These are phyloP conservation scores for Rhyacophila evoluta DNA, from an alignment of 2,888 invertebrate genomes.

Conservation along the genomic window DNA sequence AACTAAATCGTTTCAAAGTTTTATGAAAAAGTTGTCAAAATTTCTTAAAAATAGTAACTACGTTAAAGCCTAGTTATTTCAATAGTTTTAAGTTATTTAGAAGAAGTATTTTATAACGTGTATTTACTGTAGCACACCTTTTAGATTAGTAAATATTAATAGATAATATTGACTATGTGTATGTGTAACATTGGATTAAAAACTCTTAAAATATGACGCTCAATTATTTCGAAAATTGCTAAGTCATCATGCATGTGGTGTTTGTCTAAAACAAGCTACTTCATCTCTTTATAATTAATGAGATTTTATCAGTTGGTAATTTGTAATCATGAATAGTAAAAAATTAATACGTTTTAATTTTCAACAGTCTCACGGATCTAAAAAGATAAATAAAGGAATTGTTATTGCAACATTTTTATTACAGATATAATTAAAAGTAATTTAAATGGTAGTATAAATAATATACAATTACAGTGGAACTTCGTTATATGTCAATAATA, in stretches of 20 bases:
- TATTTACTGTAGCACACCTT: neutral
- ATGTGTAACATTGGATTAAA: constrained; percentile 1
- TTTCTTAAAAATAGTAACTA: too few species aligned
- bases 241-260: constrained; percentile 5
- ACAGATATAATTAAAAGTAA: too few species aligned
- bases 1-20: too few species aligned
- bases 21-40: too few species aligned
- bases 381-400: too few species aligned
- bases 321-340: constrained; percentile 16
- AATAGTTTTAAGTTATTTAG: too few species aligned
- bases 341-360: neutral
- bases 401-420: too few species aligned
- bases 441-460: too few species aligned
- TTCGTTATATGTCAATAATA: too few species aligned
- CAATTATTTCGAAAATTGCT: neutral
- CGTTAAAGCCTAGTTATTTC: too few species aligned
- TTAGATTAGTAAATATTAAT: neutral
- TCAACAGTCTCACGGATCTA: neutral
- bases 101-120: too few species aligned
- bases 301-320: constrained; percentile 2
- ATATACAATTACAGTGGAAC: too few species aligned
- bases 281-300: neutral
- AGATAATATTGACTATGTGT: neutral
- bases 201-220: neutral
- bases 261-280: constrained; percentile 1